Evolutionary conservation across 2,888 invertebrate species (phyloP), one percentile per base, ranked within the genome.

Genomic region (Dichetophora obliterata): DNA sequence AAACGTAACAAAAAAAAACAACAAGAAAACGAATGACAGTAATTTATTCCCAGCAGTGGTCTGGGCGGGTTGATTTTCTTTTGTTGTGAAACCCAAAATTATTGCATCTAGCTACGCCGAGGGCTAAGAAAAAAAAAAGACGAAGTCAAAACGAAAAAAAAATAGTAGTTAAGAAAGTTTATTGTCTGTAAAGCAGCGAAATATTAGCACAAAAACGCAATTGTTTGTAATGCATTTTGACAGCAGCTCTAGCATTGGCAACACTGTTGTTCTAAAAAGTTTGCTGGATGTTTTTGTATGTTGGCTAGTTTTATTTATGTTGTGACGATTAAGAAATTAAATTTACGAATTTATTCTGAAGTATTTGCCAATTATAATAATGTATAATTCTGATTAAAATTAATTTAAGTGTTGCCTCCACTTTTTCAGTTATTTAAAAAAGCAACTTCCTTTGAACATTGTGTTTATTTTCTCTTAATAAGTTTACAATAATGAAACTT

Each of bases 141-240:
- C 3, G 5, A 11, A 27, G 66, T 5, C 37, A 66, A 66, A 61
- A 54, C 6, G 27, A 75, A 75, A 37, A 43, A 75, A 75, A 37
- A 43, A 75, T n/a, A 43, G 59, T 11, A 27, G 66, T 54, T 66
- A 54, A n/a, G 75, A 16, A 54, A 75, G 75, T 66, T 75, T 75
- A 75, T 68, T 57, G 48, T 57, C 14, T 57, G 75, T n/a, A 43
- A 57, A 9, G 59, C 24, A 24, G 31, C 5, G 31, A 31, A 31
- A 31, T 31, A 31, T 4, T 5, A 31, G 37, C 63, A 37, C 19
- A 54, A 27, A 74, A 74, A 31, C 54, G 37, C n/a, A 65, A 65
- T 74, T 74, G 74, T 54, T 54, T 66, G 52, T 65, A 74, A 74
- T 54, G 37, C 66, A 54, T 74, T 74, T 66, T 74, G 74, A 66